Conservation (phyloP, 1,140 invertebrate species). For the Lanistes nyassanus region DNA sequence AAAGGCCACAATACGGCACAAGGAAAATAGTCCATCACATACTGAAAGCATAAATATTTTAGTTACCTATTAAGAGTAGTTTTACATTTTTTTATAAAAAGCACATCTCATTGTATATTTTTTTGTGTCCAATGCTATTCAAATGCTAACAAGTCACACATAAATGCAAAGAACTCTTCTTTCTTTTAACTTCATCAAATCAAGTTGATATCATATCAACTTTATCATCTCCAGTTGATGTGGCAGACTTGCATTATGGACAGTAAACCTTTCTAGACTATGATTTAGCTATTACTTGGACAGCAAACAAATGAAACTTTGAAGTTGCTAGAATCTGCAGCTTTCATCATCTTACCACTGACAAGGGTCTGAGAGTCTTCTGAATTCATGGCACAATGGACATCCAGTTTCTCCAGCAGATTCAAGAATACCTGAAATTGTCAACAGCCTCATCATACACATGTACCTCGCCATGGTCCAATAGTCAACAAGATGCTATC, state of each 20-base stretch:
- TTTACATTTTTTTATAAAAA: not conserved
- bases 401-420: slow-evolving; percentile 44
- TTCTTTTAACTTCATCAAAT: not conserved
- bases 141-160: not conserved
- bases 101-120: not conserved
- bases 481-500: not conserved
- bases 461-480: not conserved
- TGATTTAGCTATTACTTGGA: no score
- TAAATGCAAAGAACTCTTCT: not conserved
- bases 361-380: slow-evolving; percentile 41
- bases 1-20: slow-evolving; percentile 55
- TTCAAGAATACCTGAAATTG: slow-evolving; percentile 41
- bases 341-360: no score
- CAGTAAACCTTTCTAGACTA: no score
- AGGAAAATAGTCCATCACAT: slow-evolving; percentile 52
- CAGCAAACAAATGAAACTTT: no score
- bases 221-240: no score
- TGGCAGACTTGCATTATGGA: no score
- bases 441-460: not conserved
- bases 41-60: slow-evolving; percentile 43
- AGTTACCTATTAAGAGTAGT: not conserved
- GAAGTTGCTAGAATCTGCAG: no score
- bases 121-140: not conserved
- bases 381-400: slow-evolving; percentile 25
- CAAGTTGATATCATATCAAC: not conserved